Percentiles rank a stretch among this genome's conserved stretches.
These are phyloP conservation scores for Pseudoatta argentina DNA, from an alignment of 1,140 invertebrate genomes.

Conservation along the genomic window DNA sequence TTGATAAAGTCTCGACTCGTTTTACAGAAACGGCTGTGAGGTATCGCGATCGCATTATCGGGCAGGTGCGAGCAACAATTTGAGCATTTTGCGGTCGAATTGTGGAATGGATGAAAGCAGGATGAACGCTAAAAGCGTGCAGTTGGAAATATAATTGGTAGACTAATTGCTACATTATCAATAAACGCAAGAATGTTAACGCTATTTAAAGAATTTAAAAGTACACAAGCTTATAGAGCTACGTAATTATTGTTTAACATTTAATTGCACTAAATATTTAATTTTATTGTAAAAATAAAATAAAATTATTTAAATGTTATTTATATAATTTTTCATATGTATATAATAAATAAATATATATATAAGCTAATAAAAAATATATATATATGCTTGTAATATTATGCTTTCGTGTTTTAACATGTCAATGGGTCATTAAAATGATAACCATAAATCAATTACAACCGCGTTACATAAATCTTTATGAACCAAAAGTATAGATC, in stretches of 20 bases:
- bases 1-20: constrained; percentile 7
- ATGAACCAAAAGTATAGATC: constrained; percentile 17
- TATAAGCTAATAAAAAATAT: neutral
- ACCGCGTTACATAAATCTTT: constrained; percentile 27
- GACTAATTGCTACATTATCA: neutral
- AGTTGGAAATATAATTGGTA: neutral
- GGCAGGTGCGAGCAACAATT: constrained; percentile 8
- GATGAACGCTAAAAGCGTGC: neutral
- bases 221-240: neutral
- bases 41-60: constrained; percentile 31
- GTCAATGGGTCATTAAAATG: neutral
- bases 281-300: neutral
- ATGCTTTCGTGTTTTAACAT: neutral
- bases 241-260: neutral
- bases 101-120: neutral
- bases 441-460: constrained; percentile 21
- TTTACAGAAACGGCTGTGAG: constrained; percentile 15
- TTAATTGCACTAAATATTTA: neutral
- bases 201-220: neutral
- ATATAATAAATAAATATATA: neutral
- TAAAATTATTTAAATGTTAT: neutral
- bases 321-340: neutral
- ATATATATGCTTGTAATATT: neutral
- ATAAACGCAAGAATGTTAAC: neutral
- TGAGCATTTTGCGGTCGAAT: constrained; percentile 30